A percentile compares a stretch with the other conserved stretches of the same genome.
Evolutionary conservation across 2,797 vertebrate genomes (phyloP).

Genomic region (Chiroxiphia lanceolata): DNA sequence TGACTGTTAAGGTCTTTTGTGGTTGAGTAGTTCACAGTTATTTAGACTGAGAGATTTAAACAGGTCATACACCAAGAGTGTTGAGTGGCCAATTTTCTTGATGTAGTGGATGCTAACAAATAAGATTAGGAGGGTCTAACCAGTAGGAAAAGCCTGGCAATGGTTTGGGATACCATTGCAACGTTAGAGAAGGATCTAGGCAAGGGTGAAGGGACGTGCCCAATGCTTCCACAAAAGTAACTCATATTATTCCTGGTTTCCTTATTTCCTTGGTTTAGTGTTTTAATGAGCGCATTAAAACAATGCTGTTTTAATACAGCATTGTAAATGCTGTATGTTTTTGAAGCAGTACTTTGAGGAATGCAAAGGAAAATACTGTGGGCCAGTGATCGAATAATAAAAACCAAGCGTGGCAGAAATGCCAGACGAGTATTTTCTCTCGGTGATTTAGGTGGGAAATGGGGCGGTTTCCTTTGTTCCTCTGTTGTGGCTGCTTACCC

Average conservation of each 20-base stretch:
- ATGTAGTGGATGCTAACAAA: not conserved
- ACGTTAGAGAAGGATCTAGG: not conserved
- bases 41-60: not conserved
- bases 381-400: not conserved
- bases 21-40: not conserved
- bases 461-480: not conserved
- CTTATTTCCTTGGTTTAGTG: not conserved
- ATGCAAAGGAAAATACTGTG: not conserved
- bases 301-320: too few species aligned
- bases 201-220: not conserved
- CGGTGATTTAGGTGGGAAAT: not conserved
- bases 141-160: not conserved
- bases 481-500: not conserved
- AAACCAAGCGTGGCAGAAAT: not conserved
- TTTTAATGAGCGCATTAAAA: not conserved
- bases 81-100: not conserved
- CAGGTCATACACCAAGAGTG: not conserved
- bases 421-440: not conserved
- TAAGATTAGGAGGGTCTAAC: not conserved
- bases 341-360: not conserved
- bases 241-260: not conserved
- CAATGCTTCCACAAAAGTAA: not conserved
- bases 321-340: accelerated
- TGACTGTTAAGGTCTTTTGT: not conserved
- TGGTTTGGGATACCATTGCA: not conserved